Percentiles rank a stretch among this genome's conserved stretches.
phyloP scores from a whole-genome alignment of 2,888 invertebrate species.

The Euplagia quadripunctaria region DNA sequence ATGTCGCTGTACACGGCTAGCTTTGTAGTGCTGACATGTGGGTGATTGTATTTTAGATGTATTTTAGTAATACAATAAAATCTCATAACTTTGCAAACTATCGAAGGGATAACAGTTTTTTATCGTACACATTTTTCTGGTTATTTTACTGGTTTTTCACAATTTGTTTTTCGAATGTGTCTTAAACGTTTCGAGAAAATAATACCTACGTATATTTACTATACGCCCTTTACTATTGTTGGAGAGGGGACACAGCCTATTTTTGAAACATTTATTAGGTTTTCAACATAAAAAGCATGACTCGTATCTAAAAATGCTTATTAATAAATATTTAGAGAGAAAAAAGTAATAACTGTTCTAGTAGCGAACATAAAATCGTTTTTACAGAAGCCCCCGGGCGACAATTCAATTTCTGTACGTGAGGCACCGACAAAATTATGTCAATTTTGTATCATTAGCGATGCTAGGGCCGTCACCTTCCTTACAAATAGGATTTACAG shows the following conservation, averaged over 20 bases:
- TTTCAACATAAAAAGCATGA: not conserved
- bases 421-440: slow-evolving; percentile 63
- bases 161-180: not conserved
- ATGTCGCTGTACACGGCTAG: no score
- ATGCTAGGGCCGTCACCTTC: slow-evolving; percentile 37
- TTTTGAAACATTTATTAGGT: not conserved
- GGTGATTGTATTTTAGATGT: no score
- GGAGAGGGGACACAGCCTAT: not conserved
- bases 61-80: no score
- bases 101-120: not conserved
- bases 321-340: slow-evolving; percentile 20
- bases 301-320: not conserved
- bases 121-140: not conserved
- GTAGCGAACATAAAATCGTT: slow-evolving; percentile 38
- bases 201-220: no score
- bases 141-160: no score
- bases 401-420: slow-evolving; percentile 59
- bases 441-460: slow-evolving; percentile 71
- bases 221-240: no score
- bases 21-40: no score
- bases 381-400: slow-evolving; percentile 46
- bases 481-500: slow-evolving; percentile 15
- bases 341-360: slow-evolving; percentile 23
- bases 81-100: no score
- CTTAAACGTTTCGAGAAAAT: not conserved